A percentile compares a stretch with the other conserved stretches of the same genome.
Conservation (phyloP, 2,797 vertebrate species). For the Cyclopterus lumpus region DNA sequence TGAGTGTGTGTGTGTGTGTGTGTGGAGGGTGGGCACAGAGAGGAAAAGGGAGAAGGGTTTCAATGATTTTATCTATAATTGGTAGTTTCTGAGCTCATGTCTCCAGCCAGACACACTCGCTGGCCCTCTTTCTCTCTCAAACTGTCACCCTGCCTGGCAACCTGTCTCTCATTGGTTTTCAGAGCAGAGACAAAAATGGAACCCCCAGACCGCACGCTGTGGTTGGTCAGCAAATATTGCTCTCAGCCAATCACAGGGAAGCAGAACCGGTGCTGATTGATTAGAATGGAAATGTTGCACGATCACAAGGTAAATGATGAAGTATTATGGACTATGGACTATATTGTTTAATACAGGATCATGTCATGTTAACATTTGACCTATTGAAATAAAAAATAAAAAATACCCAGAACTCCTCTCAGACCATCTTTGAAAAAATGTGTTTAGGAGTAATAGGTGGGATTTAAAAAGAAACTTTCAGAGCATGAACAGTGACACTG, state of each 20-base stretch:
- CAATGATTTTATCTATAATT: conserved; percentile 44
- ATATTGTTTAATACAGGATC: not conserved
- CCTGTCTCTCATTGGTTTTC: conserved; percentile 41
- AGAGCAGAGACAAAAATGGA: conserved; percentile 36
- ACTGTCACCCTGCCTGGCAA: conserved; percentile 50
- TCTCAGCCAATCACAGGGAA: conserved; percentile 47
- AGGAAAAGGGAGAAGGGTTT: conserved; percentile 10
- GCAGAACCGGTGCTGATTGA: not conserved
- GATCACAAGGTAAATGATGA: not conserved
- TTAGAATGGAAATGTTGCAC: not conserved
- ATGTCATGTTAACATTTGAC: not conserved
- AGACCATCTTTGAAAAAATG: not conserved
- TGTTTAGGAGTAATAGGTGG: not conserved
- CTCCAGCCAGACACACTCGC: conserved; percentile 6
- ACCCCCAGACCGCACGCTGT: conserved; percentile 26
- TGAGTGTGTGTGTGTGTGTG: not conserved
- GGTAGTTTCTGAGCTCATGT: conserved; percentile 30
- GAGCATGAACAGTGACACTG: not conserved
- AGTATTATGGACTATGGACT: not conserved
- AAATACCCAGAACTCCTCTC: not conserved
- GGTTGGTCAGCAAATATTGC: conserved; percentile 54
- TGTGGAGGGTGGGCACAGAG: not conserved
- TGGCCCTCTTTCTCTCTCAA: not conserved
- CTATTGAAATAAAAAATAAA: not conserved
- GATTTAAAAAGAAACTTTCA: not conserved